Evolutionary conservation across 2,113 vertebrate genomes (phyloP), one percentile per base, ranked within the genome.

Genomic region (Morone saxatilis): DNA sequence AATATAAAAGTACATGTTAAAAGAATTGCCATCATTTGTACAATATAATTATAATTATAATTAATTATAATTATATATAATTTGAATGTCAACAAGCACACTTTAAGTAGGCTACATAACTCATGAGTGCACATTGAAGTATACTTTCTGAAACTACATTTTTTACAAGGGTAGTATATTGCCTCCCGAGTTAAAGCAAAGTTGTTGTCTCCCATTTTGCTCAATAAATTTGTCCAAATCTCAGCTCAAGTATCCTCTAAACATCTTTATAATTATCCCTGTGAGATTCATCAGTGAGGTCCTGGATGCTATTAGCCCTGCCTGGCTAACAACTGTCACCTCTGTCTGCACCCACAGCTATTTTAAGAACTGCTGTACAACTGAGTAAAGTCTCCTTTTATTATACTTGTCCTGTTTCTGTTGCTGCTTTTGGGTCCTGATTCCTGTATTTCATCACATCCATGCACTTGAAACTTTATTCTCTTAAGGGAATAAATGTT

Each of bases 181-280:
- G 31, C 31, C 31, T 31, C 31, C 31, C 31, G 31, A 31, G 31
- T 31, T 31, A 31, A 31, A 31, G 3, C 3, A 31, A 3, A 31
- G 31, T 31, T 25, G n/a, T 22, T 6, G 1, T 57, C 22, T 14
- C n/a, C 56, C 13, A 59, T 59, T 59, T 57, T 31, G 22, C 13
- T 60, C 6, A 60, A 31, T 1, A 31, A 59, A 36, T 7, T 1
- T 60, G 12, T 36, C 6, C 22, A 60, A 60, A 60, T 16, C 57
- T 7, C 19, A 54, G n/a, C 4, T 7, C n/a, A 22, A 20, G 2
- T 51, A 9, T 71, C 68, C 68, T 71, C 68, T 19, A 19, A 71
- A 41, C 19, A 43, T 47, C 25, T 76, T 38, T 53, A 13, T 70
- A 54, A 69, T 70, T 40, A 53, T 45, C 67, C 67, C 17, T 40